Evolutionary conservation across 2,797 vertebrate species (phyloP).

Genomic region (Pygocentrus nattereri): DNA sequence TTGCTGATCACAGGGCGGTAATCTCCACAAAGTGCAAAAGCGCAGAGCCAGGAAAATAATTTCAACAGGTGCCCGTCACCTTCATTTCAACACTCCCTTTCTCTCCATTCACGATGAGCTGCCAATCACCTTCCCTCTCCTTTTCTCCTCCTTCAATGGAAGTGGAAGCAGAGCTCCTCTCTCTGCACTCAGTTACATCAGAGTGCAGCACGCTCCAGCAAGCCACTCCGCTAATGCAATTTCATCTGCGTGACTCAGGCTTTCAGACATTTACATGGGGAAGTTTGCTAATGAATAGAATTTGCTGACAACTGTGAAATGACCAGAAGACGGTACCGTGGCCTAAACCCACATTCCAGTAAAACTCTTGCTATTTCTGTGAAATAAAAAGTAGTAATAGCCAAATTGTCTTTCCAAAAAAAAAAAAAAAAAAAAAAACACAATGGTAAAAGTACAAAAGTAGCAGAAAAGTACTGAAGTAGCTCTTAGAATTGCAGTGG

Average conservation of each 20-base stretch:
- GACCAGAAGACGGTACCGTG: neutral
- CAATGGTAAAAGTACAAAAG: neutral
- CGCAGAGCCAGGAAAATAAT: neutral
- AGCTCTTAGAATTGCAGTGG: no score
- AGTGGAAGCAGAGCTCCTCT: neutral
- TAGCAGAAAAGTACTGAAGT: no score
- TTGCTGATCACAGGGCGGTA: neutral
- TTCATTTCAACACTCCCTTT: conserved; percentile 7
- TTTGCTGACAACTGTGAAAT: neutral
- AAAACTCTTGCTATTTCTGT: neutral
- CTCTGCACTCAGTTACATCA: neutral
- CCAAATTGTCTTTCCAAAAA: neutral
- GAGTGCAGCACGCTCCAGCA: neutral
- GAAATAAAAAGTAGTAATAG: neutral
- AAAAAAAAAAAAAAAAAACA: no score
- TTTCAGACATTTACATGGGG: neutral
- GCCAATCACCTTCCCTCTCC: neutral
- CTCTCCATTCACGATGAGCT: neutral
- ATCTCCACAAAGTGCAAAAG: neutral
- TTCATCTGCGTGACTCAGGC: neutral
- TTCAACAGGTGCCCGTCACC: conserved; percentile 6
- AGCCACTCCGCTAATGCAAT: neutral
- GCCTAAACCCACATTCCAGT: neutral
- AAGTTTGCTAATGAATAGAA: neutral
- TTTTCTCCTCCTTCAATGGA: neutral